A percentile compares a stretch with the other conserved stretches of the same genome.
Conservation (phyloP, 1,140 invertebrate species). For the Anoplophora glabripennis region DNA sequence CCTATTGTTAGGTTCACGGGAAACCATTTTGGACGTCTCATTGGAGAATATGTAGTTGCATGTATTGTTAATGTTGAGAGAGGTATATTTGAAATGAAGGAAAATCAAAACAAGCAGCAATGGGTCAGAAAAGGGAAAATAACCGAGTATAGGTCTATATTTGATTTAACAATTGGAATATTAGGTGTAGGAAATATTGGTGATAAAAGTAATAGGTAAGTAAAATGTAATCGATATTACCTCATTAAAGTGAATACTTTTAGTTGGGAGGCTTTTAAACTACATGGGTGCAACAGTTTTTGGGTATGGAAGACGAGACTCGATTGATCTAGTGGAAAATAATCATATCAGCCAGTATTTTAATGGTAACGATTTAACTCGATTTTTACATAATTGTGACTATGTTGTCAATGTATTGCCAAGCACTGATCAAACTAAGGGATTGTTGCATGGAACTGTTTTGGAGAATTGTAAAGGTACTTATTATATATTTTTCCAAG, state of each 20-base stretch:
- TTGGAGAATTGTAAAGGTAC: slow-evolving; percentile 48
- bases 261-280: slow-evolving; percentile 51
- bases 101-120: slow-evolving; percentile 45
- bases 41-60: slow-evolving; percentile 58
- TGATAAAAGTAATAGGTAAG: slow-evolving; percentile 44
- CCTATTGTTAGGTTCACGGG: slow-evolving; percentile 51
- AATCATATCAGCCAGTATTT: slow-evolving; percentile 41
- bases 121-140: slow-evolving; percentile 50
- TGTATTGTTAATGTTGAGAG: slow-evolving; percentile 56
- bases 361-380: slow-evolving; percentile 44
- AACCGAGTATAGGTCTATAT: slow-evolving; percentile 44
- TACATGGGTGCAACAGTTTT: slow-evolving; percentile 44
- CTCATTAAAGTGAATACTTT: neutral
- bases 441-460: slow-evolving; percentile 52
- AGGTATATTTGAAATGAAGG: slow-evolving; percentile 42
- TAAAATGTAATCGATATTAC: neutral
- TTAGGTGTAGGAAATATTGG: slow-evolving; percentile 55
- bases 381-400: slow-evolving; percentile 54
- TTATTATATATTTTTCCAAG: neutral
- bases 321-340: slow-evolving; percentile 34
- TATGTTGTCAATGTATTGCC: slow-evolving; percentile 60
- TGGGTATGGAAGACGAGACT: slow-evolving; percentile 46
- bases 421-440: slow-evolving; percentile 52
- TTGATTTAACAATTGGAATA: slow-evolving; percentile 53
- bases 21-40: slow-evolving; percentile 52